Evolutionary conservation across 1,140 invertebrate species (phyloP).

Genomic region (Drosophila setifemur): DNA sequence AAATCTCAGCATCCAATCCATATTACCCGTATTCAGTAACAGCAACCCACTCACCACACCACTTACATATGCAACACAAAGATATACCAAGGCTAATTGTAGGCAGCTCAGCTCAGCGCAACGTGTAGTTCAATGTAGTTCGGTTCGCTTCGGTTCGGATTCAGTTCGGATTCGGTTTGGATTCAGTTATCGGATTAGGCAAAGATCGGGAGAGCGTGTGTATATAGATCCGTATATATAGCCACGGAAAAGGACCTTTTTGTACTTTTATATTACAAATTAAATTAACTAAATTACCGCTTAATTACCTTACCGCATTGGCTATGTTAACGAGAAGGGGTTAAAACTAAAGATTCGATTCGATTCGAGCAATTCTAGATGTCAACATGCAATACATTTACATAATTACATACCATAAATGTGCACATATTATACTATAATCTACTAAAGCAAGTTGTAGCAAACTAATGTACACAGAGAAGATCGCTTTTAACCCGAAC

Average conservation of each 20-base stretch:
- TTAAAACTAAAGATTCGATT: constrained; percentile 26
- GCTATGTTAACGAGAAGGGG: no score
- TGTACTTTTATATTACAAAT: constrained; percentile 80
- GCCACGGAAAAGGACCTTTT: constrained; percentile 57
- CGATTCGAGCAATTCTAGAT: constrained; percentile 65
- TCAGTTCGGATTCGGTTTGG: neutral
- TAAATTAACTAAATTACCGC: constrained; percentile 65
- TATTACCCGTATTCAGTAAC: constrained; percentile 65
- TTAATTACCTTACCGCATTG: no score
- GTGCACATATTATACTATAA: constrained; percentile 48
- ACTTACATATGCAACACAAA: constrained; percentile 37
- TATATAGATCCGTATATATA: constrained; percentile 54
- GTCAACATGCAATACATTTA: constrained; percentile 73
- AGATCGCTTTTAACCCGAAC: constrained; percentile 39
- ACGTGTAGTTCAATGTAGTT: constrained; percentile 54
- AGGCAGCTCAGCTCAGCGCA: constrained; percentile 49
- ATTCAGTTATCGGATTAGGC: constrained; percentile 24
- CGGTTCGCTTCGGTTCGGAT: constrained; percentile 2
- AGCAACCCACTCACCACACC: no score
- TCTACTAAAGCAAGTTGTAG: constrained; percentile 35
- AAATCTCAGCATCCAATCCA: constrained; percentile 39
- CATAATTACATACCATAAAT: constrained; percentile 54
- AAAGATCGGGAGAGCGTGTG: constrained; percentile 26
- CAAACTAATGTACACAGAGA: constrained; percentile 36
- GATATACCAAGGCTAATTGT: constrained; percentile 55